Conservation (phyloP, 1,140 invertebrate species). For the Calliopsis andreniformis region DNA sequence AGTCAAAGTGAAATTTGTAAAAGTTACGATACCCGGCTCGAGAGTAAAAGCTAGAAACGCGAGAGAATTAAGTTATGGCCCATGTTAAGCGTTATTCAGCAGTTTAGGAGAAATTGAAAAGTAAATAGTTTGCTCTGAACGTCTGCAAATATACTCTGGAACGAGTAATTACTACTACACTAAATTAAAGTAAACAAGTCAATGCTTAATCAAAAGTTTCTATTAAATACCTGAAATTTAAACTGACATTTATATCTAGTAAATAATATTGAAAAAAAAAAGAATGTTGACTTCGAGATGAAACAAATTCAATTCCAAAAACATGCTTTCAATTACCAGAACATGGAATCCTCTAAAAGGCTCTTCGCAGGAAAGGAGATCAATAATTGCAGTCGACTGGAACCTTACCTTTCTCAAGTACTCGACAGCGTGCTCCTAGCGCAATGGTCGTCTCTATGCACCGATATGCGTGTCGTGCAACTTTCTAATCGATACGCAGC, state of each 20-base stretch:
- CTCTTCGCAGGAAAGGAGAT: too few species aligned
- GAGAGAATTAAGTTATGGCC: background rate
- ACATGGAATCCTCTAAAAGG: too few species aligned
- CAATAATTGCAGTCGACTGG: background rate
- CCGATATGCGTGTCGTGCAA: background rate
- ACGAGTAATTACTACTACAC: too few species aligned
- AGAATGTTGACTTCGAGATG: too few species aligned
- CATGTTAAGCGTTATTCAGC: background rate
- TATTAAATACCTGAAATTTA: too few species aligned
- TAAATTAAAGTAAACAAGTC: too few species aligned
- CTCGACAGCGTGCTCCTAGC: too few species aligned
- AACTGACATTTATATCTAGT: too few species aligned
- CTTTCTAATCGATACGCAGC: constrained; percentile 58
- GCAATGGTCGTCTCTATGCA: background rate
- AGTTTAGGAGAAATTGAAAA: background rate
- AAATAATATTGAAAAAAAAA: too few species aligned
- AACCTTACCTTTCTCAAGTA: background rate
- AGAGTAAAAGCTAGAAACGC: background rate
- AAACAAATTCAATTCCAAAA: too few species aligned
- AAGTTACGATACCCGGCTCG: background rate
- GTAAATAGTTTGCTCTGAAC: background rate
- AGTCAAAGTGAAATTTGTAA: constrained; percentile 1
- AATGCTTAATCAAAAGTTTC: too few species aligned
- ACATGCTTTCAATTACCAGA: too few species aligned
- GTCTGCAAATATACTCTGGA: background rate